Conservation (phyloP, 2,888 invertebrate species). For the Oscheius onirici region DNA sequence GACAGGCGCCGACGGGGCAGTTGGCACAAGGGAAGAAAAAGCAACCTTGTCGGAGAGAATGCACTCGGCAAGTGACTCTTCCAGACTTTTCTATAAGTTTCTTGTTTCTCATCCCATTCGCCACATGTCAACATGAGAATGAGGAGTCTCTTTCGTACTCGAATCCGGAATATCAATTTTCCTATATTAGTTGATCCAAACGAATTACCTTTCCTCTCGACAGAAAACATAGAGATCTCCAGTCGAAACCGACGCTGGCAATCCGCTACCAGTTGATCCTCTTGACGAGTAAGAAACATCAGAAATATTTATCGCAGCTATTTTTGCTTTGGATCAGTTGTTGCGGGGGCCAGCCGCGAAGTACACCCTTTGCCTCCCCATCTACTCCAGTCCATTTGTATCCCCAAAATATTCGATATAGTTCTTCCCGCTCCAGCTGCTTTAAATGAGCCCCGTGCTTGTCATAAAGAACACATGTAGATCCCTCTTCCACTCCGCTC, state of each 20-base stretch:
- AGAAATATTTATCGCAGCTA: conserved; percentile 24
- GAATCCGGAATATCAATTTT: too few species aligned
- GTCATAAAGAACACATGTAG: conserved; percentile 27
- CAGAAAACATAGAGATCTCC: not conserved
- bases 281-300: not conserved
- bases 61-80: not conserved
- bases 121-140: not conserved
- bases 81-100: not conserved
- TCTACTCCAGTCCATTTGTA: conserved; percentile 1
- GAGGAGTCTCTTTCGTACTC: too few species aligned
- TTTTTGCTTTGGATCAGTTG: conserved; percentile 30
- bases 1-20: conserved; percentile 1
- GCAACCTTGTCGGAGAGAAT: not conserved
- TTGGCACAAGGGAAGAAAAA: conserved; percentile 2
- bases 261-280: not conserved
- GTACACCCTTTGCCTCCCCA: conserved; percentile 2
- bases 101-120: not conserved
- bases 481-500: too few species aligned
- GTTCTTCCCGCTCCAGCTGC: conserved; percentile 6
- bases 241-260: not conserved
- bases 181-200: too few species aligned
- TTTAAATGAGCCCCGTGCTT: conserved; percentile 12
- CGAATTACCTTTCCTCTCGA: not conserved
- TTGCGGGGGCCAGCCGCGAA: conserved; percentile 21
- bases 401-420: not conserved